phyloP scores from a whole-genome alignment of 2,113 vertebrate genomes.

The Calypte anna region DNA sequence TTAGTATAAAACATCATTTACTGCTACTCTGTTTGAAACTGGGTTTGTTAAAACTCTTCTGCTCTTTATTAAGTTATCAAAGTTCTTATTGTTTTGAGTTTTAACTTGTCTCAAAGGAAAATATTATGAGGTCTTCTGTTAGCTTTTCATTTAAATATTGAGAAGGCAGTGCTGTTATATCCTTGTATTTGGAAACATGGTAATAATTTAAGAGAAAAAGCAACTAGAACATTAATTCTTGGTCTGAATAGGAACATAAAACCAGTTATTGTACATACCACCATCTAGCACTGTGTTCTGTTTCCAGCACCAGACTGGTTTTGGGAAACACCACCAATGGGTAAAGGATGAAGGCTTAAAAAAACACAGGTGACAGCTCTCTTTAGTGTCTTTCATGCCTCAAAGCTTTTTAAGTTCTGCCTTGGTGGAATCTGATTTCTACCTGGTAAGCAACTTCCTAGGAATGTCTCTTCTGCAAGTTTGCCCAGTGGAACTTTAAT shows the following conservation, averaged over 20 bases:
- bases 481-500: background rate
- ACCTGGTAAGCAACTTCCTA: background rate
- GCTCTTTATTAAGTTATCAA: constrained; percentile 3
- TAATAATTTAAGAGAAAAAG: background rate
- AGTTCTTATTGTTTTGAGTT: background rate
- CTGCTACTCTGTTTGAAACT: background rate
- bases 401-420: background rate
- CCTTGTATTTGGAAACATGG: background rate
- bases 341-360: background rate
- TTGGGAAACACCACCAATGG: background rate
- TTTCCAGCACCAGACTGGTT: background rate
- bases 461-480: background rate
- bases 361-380: background rate
- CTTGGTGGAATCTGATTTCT: background rate
- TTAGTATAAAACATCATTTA: background rate
- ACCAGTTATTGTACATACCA: fast-evolving
- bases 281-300: background rate
- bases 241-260: background rate
- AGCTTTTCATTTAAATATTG: background rate
- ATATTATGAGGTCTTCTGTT: background rate
- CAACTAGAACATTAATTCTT: background rate
- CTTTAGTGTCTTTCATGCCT: background rate
- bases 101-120: constrained; percentile 11
- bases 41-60: background rate
- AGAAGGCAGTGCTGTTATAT: background rate